phyloP scores from a whole-genome alignment of 2,797 vertebrate genomes.

The Pseudopleuronectes americanus region DNA sequence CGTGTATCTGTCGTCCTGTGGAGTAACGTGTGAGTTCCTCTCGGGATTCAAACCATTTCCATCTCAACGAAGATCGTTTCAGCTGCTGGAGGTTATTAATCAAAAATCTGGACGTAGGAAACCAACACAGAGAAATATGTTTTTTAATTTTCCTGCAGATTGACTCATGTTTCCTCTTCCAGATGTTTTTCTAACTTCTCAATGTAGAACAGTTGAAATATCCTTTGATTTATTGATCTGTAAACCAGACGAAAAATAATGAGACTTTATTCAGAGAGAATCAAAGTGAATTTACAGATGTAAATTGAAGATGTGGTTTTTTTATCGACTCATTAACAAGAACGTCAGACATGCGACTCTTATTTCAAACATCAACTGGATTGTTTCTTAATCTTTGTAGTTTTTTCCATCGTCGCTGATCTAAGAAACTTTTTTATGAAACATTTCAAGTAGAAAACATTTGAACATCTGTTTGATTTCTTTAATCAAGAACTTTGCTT shows the following conservation, averaged over 20 bases:
- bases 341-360: neutral
- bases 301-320: too few relatives aligned
- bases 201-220: too few relatives aligned
- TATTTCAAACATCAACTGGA: neutral
- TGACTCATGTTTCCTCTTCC: too few relatives aligned
- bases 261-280: neutral
- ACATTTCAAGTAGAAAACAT: neutral
- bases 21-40: constrained; percentile 1
- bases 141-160: neutral
- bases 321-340: too few relatives aligned
- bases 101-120: neutral
- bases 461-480: neutral
- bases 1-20: constrained; percentile 6
- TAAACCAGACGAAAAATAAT: neutral
- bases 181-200: too few relatives aligned
- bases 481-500: too few relatives aligned
- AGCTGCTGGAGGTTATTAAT: too few relatives aligned
- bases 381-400: neutral
- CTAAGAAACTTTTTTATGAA: neutral
- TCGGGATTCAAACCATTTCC: constrained; percentile 2
- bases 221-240: too few relatives aligned
- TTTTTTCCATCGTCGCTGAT: neutral
- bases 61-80: neutral
- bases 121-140: neutral
- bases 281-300: neutral